These are phyloP conservation scores for Spea multiplicata DNA, from an alignment of 2,113 vertebrate genomes.

Conservation along the genomic window DNA sequence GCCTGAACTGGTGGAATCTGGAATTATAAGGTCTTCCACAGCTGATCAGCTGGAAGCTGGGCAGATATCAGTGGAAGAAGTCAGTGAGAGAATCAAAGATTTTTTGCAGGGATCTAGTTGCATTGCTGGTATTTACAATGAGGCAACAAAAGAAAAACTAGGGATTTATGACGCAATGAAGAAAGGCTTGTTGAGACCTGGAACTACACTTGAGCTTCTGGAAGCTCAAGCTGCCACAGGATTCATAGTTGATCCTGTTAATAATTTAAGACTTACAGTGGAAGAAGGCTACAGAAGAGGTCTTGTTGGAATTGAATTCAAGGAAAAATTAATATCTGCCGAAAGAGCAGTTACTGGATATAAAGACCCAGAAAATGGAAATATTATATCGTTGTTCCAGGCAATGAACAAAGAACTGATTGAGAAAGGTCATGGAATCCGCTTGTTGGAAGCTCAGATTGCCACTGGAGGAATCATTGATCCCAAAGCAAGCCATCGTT, in stretches of 20 bases:
- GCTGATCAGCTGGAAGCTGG: constrained; percentile 75
- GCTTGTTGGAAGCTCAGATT: constrained; percentile 92
- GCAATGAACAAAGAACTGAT: constrained; percentile 91
- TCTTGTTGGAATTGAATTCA: constrained; percentile 88
- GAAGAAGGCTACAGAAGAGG: constrained; percentile 82
- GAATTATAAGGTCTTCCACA: constrained; percentile 77
- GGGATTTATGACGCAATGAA: constrained; percentile 92
- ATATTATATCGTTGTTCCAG: constrained; percentile 87
- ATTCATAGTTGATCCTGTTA: constrained; percentile 90
- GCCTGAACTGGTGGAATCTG: constrained; percentile 76
- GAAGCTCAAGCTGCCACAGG: constrained; percentile 96
- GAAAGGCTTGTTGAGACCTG: constrained; percentile 77
- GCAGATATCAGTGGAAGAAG: constrained; percentile 79
- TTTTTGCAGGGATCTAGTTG: constrained; percentile 88
- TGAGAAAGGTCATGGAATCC: constrained; percentile 87
- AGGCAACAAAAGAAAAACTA: constrained; percentile 76
- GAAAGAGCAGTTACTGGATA: constrained; percentile 93
- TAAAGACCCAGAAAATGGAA: constrained; percentile 80
- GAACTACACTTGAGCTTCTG: constrained; percentile 85
- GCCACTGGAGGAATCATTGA: constrained; percentile 94
- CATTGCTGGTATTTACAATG: constrained; percentile 90
- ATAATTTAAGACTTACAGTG: constrained; percentile 80
- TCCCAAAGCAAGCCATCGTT: constrained; percentile 84
- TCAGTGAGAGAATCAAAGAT: constrained; percentile 76
- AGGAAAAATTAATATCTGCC: constrained; percentile 84